Conservation (phyloP, 2,113 vertebrate species). For the Hypocryptadius cinnamomeus region DNA sequence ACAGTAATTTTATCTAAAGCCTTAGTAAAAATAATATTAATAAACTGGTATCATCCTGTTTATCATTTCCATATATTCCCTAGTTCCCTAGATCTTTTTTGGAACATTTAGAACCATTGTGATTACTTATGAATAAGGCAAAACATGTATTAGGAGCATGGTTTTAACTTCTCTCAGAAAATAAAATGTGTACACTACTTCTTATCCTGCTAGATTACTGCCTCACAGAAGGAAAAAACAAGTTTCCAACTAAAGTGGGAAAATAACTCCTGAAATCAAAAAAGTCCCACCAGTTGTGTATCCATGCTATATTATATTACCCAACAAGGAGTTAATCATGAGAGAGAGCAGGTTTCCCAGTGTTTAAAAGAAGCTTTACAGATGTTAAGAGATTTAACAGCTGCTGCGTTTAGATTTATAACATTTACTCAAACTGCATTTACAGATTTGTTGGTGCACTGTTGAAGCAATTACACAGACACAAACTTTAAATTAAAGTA, state of each 20-base stretch:
- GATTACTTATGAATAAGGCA: constrained; percentile 9
- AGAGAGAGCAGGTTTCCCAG: constrained; percentile 34
- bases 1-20: constrained; percentile 73
- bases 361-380: constrained; percentile 57
- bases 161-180: constrained; percentile 25
- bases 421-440: constrained; percentile 45
- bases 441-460: constrained; percentile 25
- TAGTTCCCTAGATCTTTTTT: background rate
- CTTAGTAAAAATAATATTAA: constrained; percentile 49
- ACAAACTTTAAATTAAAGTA: constrained; percentile 7
- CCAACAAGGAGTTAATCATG: background rate
- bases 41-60: background rate
- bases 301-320: background rate
- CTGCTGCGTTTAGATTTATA: constrained; percentile 59
- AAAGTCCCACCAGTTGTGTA: background rate
- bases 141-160: background rate
- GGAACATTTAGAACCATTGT: constrained; percentile 13
- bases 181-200: background rate
- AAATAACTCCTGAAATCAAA: background rate
- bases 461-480: background rate
- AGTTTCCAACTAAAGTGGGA: background rate
- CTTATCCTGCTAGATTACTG: background rate
- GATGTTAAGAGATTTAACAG: constrained; percentile 58
- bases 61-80: constrained; percentile 2
- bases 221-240: background rate